Conservation (phyloP, 2,888 invertebrate genomes). For the Tiliacea aurago region DNA sequence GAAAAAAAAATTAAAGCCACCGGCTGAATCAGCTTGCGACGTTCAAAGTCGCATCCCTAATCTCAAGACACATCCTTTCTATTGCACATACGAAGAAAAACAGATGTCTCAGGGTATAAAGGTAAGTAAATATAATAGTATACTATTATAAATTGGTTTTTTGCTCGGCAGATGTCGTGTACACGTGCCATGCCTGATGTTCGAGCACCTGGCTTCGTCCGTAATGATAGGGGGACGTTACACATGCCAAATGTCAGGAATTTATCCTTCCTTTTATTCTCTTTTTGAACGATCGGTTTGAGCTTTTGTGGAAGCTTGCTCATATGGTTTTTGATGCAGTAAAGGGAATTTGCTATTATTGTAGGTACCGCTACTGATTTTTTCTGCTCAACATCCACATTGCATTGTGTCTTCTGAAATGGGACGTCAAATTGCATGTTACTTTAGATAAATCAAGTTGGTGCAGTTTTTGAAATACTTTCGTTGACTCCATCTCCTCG, state of each 20-base stretch:
- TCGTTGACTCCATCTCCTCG: no score
- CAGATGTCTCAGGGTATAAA: conserved; percentile 82
- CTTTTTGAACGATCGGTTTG: conserved; percentile 18
- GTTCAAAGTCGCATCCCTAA: conserved; percentile 22
- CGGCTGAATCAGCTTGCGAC: conserved; percentile 25
- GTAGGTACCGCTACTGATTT: background rate
- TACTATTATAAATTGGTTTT: conserved; percentile 75
- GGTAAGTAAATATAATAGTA: conserved; percentile 77
- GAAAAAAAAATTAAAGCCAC: conserved; percentile 1
- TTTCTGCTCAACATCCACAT: background rate
- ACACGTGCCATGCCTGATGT: conserved; percentile 84
- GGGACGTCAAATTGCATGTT: no score
- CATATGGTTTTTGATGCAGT: conserved; percentile 11
- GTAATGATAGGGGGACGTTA: conserved; percentile 77
- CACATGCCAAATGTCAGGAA: conserved; percentile 71
- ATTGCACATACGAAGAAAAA: conserved; percentile 69
- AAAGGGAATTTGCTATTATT: background rate
- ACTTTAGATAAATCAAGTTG: background rate
- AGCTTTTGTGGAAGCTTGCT: conserved; percentile 37
- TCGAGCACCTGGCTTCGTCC: conserved; percentile 80
- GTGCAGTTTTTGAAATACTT: background rate
- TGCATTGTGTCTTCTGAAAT: background rate
- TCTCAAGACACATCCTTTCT: conserved; percentile 44
- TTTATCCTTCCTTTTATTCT: conserved; percentile 37
- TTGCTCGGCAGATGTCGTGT: conserved; percentile 83